These are phyloP conservation scores for Paralvinella palmiformis DNA, from an alignment of 1,140 invertebrate genomes.

Conservation along the genomic window DNA sequence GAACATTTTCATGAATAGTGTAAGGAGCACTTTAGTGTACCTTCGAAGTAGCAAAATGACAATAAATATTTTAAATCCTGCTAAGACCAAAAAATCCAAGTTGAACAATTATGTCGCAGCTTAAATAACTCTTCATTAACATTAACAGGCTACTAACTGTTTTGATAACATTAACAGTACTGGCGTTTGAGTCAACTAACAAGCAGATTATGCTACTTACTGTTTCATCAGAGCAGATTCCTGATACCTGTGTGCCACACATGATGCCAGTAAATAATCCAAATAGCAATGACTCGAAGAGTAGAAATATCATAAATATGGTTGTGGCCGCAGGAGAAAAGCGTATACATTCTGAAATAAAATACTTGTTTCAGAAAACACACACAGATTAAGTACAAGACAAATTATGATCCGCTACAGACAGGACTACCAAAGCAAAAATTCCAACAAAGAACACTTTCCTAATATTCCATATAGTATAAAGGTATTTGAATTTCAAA, in stretches of 20 bases:
- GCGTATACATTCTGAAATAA: conserved; percentile 67
- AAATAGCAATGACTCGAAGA: conserved; percentile 94
- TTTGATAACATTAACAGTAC: not conserved
- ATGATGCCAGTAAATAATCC: conserved; percentile 98
- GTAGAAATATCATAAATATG: conserved; percentile 87
- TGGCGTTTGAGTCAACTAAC: no score
- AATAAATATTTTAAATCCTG: not conserved
- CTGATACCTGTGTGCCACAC: conserved; percentile 93
- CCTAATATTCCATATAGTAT: not conserved
- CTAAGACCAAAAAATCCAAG: not conserved
- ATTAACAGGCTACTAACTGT: not conserved
- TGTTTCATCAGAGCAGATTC: conserved; percentile 98
- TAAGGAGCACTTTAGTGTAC: not conserved
- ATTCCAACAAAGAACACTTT: not conserved
- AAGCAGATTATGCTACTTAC: no score
- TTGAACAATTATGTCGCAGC: no score
- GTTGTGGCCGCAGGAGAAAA: conserved; percentile 94
- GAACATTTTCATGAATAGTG: not conserved
- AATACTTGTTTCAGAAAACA: not conserved
- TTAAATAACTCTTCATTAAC: no score
- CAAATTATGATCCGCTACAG: not conserved
- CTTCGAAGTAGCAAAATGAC: not conserved
- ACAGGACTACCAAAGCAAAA: not conserved
- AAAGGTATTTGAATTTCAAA: not conserved
- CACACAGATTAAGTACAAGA: not conserved